Evolutionary conservation across 2,888 invertebrate genomes (phyloP).

Genomic region (Heliconius hortense): DNA sequence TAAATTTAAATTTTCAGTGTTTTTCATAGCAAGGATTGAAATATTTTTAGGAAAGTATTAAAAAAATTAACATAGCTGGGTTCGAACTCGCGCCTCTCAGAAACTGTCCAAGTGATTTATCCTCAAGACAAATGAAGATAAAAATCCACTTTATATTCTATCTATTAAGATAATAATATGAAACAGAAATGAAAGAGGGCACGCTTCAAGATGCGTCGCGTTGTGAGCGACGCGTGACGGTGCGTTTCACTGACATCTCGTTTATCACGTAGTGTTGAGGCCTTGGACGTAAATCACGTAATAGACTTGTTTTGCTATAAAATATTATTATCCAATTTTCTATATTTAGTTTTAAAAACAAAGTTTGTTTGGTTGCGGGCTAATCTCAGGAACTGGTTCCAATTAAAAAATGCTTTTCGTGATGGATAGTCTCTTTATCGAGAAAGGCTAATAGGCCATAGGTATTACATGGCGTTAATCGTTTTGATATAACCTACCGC

Average conservation of each 20-base stretch:
- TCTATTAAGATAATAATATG: slow-evolving; percentile 5
- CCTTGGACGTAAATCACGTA: slow-evolving; percentile 25
- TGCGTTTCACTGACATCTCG: slow-evolving; percentile 33
- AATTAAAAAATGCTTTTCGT: no score
- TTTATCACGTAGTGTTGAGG: slow-evolving; percentile 24
- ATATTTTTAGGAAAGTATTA: no score
- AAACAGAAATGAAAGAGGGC: slow-evolving; percentile 27
- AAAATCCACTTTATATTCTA: not conserved
- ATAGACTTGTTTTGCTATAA: not conserved
- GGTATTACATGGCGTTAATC: no score
- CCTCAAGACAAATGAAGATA: not conserved
- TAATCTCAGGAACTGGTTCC: no score
- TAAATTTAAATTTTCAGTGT: no score
- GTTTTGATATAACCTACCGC: no score
- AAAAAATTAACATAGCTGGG: no score
- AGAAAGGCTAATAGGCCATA: no score
- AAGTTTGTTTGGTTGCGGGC: no score
- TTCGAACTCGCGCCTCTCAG: not conserved
- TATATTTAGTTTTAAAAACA: not conserved
- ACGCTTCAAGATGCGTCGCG: slow-evolving; percentile 21
- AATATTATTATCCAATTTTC: not conserved
- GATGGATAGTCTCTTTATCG: no score
- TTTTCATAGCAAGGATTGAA: no score
- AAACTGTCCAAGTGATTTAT: not conserved
- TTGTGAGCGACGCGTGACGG: slow-evolving; percentile 23